Percentiles rank a stretch among this genome's conserved stretches.
These are phyloP conservation scores for Petrophora chlorosata DNA, from an alignment of 2,888 invertebrate genomes.

Conservation along the genomic window DNA sequence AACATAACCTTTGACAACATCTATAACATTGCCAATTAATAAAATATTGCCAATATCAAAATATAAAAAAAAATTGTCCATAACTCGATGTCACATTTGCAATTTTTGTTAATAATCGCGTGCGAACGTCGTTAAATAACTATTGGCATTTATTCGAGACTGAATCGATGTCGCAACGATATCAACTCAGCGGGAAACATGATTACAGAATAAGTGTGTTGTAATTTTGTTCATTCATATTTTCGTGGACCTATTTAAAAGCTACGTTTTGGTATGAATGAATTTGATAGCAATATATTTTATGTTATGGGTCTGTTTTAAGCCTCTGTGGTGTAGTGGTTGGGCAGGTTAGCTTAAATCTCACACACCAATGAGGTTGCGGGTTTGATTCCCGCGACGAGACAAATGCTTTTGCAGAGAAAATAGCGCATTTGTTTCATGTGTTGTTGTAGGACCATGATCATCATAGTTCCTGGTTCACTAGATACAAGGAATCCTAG, in stretches of 20 bases:
- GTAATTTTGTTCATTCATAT: conserved; percentile 34
- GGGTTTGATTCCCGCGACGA: too few species aligned
- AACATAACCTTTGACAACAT: neutral
- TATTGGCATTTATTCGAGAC: conserved; percentile 64
- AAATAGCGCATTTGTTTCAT: too few species aligned
- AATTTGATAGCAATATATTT: too few species aligned
- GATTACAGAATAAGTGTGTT: conserved; percentile 37
- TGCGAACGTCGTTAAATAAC: conserved; percentile 54
- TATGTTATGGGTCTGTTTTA: too few species aligned
- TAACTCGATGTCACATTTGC: conserved; percentile 9
- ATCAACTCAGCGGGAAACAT: conserved; percentile 32
- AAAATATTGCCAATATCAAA: neutral
- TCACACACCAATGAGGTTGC: too few species aligned
- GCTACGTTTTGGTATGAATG: too few species aligned
- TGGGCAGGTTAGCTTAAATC: too few species aligned
- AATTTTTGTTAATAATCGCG: conserved; percentile 26
- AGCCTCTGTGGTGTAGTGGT: too few species aligned
- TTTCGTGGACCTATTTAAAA: conserved; percentile 12
- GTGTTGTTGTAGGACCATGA: too few species aligned
- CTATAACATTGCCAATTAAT: neutral
- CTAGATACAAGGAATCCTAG: too few species aligned
- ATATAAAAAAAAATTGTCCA: conserved; percentile 8
- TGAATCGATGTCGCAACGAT: conserved; percentile 41
- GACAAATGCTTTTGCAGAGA: too few species aligned
- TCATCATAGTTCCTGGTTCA: too few species aligned